Conservation (phyloP, 2,113 vertebrate genomes). For the Baryphthengus martii region DNA sequence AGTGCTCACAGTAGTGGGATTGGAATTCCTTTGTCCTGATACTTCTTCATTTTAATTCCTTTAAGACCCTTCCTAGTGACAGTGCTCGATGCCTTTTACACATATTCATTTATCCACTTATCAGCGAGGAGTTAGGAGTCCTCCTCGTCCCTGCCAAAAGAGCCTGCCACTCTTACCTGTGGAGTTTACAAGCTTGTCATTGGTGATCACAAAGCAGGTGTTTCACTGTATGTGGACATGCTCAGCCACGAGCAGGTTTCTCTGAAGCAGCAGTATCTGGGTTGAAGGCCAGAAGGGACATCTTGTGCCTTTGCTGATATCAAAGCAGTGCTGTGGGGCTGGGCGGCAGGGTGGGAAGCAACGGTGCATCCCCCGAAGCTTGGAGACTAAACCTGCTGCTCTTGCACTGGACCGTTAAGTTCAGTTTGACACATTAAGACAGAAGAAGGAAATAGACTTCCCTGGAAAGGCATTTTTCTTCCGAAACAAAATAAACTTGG, state of each 20-base stretch:
- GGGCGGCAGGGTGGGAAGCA: too few relatives aligned
- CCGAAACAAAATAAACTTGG: background rate
- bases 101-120: background rate
- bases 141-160: background rate
- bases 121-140: background rate
- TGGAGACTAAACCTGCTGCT: background rate
- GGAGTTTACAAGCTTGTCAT: background rate
- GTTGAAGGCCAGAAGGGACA: background rate
- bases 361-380: background rate
- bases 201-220: background rate
- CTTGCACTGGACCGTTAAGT: background rate
- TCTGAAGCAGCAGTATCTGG: background rate
- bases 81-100: background rate
- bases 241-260: background rate
- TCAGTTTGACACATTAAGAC: background rate
- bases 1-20: background rate
- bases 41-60: background rate
- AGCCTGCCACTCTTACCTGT: background rate
- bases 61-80: background rate
- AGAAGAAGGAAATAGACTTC: background rate
- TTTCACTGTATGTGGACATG: background rate
- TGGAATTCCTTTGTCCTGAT: background rate
- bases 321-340: rapidly evolving
- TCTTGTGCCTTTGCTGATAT: background rate
- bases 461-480: background rate